Percentiles rank a stretch among this genome's conserved stretches.
Conservation (phyloP, 2,888 invertebrate species). For the Horisme vitalbata region DNA sequence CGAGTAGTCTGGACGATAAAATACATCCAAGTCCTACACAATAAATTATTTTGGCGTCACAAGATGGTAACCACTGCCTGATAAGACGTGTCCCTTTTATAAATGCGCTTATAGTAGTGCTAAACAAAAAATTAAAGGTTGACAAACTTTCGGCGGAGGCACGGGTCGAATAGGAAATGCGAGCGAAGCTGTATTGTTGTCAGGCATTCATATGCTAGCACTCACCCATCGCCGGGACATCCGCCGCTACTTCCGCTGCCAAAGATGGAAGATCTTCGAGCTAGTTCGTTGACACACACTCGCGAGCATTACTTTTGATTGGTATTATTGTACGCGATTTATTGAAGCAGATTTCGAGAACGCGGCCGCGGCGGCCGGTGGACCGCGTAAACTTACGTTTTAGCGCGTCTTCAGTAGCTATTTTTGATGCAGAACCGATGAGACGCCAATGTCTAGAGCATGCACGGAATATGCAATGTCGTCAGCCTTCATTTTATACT, state of each 20-base stretch:
- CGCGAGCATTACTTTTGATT: slow-evolving; percentile 40
- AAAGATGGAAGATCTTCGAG: slow-evolving; percentile 78
- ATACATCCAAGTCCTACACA: slow-evolving; percentile 21
- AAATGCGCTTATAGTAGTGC: slow-evolving; percentile 36
- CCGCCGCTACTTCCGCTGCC: slow-evolving; percentile 81
- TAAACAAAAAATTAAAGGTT: slow-evolving; percentile 76
- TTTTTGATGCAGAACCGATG: slow-evolving; percentile 81
- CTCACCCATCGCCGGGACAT: slow-evolving; percentile 81
- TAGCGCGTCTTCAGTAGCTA: slow-evolving; percentile 77
- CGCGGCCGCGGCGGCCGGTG: slow-evolving; percentile 68
- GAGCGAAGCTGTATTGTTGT: slow-evolving; percentile 72
- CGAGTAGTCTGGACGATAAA: slow-evolving; percentile 11
- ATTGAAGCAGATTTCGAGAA: slow-evolving; percentile 27
- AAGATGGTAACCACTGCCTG: slow-evolving; percentile 26
- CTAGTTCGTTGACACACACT: slow-evolving; percentile 74
- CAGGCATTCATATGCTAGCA: slow-evolving; percentile 75
- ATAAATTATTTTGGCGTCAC: slow-evolving; percentile 28
- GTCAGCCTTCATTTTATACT: slow-evolving; percentile 69
- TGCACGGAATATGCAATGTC: slow-evolving; percentile 82
- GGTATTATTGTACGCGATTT: slow-evolving; percentile 28
- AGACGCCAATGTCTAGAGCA: slow-evolving; percentile 82
- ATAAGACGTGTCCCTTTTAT: slow-evolving; percentile 38
- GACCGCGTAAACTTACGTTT: slow-evolving; percentile 73
- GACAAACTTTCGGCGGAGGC: slow-evolving; percentile 79
- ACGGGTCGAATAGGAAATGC: slow-evolving; percentile 78